Evolutionary conservation across 2,888 invertebrate species (phyloP).

Genomic region (Cheiracanthium punctorium): DNA sequence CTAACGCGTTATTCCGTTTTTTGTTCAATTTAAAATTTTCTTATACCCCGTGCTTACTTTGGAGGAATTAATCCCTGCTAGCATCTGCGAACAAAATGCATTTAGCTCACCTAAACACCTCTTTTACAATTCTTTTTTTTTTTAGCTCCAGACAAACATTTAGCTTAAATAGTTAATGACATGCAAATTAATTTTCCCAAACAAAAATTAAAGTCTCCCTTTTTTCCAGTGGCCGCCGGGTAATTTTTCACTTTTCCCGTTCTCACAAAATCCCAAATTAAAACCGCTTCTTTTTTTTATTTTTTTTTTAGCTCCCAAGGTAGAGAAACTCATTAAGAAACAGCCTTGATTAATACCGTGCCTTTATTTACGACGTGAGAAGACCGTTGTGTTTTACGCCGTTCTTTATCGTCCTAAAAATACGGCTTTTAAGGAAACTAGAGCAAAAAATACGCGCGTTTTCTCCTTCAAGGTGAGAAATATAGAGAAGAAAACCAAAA

Average conservation of each 20-base stretch:
- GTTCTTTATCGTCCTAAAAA: conserved; percentile 6
- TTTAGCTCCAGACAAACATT: background rate
- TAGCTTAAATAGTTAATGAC: conserved; percentile 6
- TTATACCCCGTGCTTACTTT: too few relatives aligned
- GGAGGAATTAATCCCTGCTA: too few relatives aligned
- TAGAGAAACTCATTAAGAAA: background rate
- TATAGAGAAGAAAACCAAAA: conserved; percentile 37
- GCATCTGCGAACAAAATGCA: too few relatives aligned
- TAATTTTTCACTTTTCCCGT: background rate
- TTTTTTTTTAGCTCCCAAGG: background rate
- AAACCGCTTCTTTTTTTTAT: background rate
- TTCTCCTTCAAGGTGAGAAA: conserved; percentile 61
- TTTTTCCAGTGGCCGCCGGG: background rate
- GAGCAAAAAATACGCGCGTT: conserved; percentile 25
- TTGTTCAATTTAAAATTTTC: too few relatives aligned
- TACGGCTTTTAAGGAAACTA: conserved; percentile 41
- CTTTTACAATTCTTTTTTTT: too few relatives aligned
- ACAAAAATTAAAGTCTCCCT: background rate
- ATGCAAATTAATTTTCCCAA: conserved; percentile 1
- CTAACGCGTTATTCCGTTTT: too few relatives aligned
- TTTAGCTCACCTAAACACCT: too few relatives aligned
- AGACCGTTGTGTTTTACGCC: background rate
- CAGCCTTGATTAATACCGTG: background rate
- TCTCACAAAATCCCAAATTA: background rate
- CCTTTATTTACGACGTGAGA: background rate